Base-by-base conservation (phyloP, 2,888 invertebrate species). In the Leptarthrus brevirostris region DNA sequence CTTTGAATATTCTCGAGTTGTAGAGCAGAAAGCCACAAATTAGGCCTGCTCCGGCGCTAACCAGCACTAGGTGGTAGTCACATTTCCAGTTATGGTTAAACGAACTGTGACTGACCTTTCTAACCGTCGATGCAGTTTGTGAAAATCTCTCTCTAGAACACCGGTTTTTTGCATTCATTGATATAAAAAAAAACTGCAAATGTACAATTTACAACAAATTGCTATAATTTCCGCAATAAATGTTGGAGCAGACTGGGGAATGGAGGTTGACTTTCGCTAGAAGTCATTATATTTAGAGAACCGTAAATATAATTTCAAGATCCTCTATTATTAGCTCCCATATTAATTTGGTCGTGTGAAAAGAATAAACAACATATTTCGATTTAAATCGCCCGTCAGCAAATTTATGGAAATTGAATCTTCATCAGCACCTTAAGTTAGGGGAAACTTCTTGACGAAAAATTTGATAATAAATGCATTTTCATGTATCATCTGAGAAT, bases 61-160 rank as follows among this genome's bases (percentile, higher is more conserved):
- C n/a, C n/a, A n/a, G n/a, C n/a, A n/a, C n/a, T n/a, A n/a, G n/a
- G n/a, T n/a, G n/a, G 36, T 18, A 36, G 18, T 20, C 20, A 20
- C 34, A 36, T 18, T 61, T 66, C 66, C 66, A 66, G 66, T 66
- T 66, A 66, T 66, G 66, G 66, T 66, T 66, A 66, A 66, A 66
- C 66, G 47, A 66, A 66, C 66, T 66, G 66, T 66, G 66, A 66
- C 66, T 66, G 61, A 36, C 61, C 40, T 61, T 20, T 61, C 61
- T 61, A 36, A 40, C 40, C 20, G 30, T 8, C 40, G 26, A 12
- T 66, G 47, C 66, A 66, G 14, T 47, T 26, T 12, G 61, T 20
- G 61, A 20, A 61, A 49, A 34, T 47, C 14, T 49, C 47, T 66
- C 47, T 61, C 61, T 40, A 61, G 61, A 61, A 61, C 61, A 61